phyloP scores from a whole-genome alignment of 1,140 invertebrate species.

The Papilio dardanus region DNA sequence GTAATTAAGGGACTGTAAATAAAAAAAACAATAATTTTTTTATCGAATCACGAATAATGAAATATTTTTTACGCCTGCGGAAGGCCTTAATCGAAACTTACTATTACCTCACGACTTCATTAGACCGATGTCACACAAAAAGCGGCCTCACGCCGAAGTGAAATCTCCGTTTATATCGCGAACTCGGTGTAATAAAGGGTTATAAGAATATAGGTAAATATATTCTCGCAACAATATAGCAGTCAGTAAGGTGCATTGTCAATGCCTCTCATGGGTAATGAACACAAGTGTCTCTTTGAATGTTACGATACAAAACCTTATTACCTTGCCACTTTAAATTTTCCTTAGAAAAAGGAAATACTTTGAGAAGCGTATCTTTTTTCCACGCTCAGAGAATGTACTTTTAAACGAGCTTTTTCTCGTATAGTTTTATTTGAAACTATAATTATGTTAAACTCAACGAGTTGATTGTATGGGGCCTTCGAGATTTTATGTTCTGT shows the following conservation, averaged over 20 bases:
- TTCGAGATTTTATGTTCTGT: background rate
- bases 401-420: slow-evolving; percentile 15
- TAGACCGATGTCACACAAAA: too few species aligned
- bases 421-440: slow-evolving; percentile 7
- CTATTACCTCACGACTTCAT: too few species aligned
- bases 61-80: too few species aligned
- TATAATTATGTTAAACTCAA: slow-evolving; percentile 4
- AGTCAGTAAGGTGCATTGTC: background rate
- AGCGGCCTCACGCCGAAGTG: too few species aligned
- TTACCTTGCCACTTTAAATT: slow-evolving; percentile 32
- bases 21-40: too few species aligned
- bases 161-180: too few species aligned
- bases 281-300: slow-evolving; percentile 21
- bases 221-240: background rate
- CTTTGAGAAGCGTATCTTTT: slow-evolving; percentile 9
- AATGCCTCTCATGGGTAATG: slow-evolving; percentile 30
- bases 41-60: too few species aligned
- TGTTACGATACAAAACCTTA: slow-evolving; percentile 19
- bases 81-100: too few species aligned
- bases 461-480: slow-evolving; percentile 7
- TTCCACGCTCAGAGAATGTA: background rate
- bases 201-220: background rate
- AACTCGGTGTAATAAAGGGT: too few species aligned
- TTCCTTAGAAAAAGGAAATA: slow-evolving; percentile 27
- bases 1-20: too few species aligned